Evolutionary conservation across 2,888 invertebrate species (phyloP).

Genomic region (Ophioninae sp.): DNA sequence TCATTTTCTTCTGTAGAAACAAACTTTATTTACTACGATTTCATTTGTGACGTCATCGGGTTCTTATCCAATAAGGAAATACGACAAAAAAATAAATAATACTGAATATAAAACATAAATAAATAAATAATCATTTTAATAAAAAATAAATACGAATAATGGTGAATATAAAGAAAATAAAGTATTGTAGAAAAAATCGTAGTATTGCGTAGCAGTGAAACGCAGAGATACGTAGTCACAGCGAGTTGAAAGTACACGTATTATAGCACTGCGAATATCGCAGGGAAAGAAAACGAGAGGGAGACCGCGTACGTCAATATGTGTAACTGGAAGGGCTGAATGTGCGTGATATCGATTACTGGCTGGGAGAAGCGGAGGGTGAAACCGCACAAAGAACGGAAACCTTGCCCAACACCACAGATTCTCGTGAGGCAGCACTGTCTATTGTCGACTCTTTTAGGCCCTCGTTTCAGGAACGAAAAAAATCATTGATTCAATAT

Average conservation of each 20-base stretch:
- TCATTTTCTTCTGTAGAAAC: too few species aligned
- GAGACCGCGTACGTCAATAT: conserved; percentile 5
- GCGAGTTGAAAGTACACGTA: conserved; percentile 10
- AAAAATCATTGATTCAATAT: neutral
- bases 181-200: neutral
- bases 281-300: neutral
- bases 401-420: conserved; percentile 31
- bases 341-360: conserved; percentile 71
- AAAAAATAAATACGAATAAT: neutral
- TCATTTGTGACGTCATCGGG: too few species aligned
- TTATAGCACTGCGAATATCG: neutral
- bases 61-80: too few species aligned
- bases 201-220: conserved; percentile 1
- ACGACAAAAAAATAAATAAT: neutral
- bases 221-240: conserved; percentile 6
- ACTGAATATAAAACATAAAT: neutral
- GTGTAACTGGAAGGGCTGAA: conserved; percentile 52
- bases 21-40: too few species aligned
- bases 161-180: neutral
- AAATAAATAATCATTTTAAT: neutral
- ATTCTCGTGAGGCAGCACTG: conserved; percentile 53
- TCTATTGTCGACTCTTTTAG: conserved; percentile 5
- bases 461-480: neutral
- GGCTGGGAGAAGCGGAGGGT: conserved; percentile 52
- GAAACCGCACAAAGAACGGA: conserved; percentile 37